These are phyloP conservation scores for Maconellicoccus hirsutus DNA, from an alignment of 1,140 invertebrate species.

Conservation along the genomic window DNA sequence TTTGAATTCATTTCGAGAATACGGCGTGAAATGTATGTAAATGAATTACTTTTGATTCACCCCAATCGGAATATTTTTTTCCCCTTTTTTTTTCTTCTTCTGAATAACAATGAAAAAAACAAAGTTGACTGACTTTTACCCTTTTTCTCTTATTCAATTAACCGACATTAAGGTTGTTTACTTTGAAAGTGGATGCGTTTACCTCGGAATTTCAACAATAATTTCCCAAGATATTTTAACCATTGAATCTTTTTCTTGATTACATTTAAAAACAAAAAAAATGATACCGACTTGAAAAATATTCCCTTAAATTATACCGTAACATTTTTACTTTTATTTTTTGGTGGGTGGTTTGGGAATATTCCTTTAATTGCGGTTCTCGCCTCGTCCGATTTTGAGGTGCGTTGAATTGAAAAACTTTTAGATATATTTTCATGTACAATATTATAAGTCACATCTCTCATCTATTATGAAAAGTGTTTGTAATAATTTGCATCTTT, in stretches of 20 bases:
- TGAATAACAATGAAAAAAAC: slow-evolving; percentile 21
- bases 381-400: neutral
- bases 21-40: slow-evolving; percentile 22
- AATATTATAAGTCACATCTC: no score
- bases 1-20: slow-evolving; percentile 22
- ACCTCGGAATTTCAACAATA: neutral
- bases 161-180: slow-evolving; percentile 19
- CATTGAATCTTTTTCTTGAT: neutral
- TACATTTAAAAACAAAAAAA: slow-evolving; percentile 10
- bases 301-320: neutral
- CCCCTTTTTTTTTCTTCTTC: neutral
- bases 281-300: neutral
- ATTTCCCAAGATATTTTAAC: slow-evolving; percentile 18
- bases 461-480: no score
- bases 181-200: slow-evolving; percentile 11
- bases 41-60: slow-evolving; percentile 22
- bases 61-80: slow-evolving; percentile 11
- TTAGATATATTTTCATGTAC: no score
- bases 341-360: no score
- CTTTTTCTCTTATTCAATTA: slow-evolving; percentile 21
- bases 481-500: no score
- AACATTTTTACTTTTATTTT: neutral
- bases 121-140: slow-evolving; percentile 21
- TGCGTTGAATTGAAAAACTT: neutral
- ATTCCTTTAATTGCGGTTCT: neutral